Percentiles rank a stretch among this genome's conserved stretches.
Evolutionary conservation across 2,888 invertebrate genomes (phyloP).

Genomic region (Drosophila seclusa): DNA sequence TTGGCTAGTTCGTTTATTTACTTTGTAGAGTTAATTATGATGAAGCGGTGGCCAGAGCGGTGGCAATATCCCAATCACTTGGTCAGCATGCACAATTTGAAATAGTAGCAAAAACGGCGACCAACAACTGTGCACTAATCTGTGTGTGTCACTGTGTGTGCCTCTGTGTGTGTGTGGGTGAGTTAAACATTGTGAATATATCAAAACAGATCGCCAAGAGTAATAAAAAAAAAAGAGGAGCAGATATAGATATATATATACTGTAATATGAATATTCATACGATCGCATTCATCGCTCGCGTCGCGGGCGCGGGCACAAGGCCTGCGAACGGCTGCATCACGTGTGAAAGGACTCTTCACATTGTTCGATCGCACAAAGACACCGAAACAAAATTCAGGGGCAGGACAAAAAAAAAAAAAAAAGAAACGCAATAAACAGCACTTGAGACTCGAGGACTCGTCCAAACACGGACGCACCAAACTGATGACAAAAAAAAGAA

Average conservation of each 20-base stretch:
- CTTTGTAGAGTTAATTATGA: constrained; percentile 79
- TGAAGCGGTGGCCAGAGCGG: constrained; percentile 62
- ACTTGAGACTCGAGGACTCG: constrained; percentile 23
- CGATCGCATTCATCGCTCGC: constrained; percentile 47
- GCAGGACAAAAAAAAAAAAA: neutral
- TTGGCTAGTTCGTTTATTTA: constrained; percentile 72
- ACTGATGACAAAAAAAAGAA: constrained; percentile 12
- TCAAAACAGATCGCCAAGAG: constrained; percentile 33
- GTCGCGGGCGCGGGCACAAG: constrained; percentile 45
- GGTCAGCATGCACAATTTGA: constrained; percentile 10
- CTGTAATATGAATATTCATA: constrained; percentile 18
- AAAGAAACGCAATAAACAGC: constrained; percentile 3
- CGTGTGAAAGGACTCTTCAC: constrained; percentile 52
- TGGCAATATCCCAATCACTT: constrained; percentile 26
- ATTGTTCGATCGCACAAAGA: constrained; percentile 41
- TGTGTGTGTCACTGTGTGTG: neutral
- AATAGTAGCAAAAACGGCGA: neutral
- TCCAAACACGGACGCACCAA: constrained; percentile 3
- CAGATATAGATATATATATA: neutral
- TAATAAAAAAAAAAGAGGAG: constrained; percentile 3
- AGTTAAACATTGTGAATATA: constrained; percentile 41
- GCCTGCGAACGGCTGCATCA: constrained; percentile 62
- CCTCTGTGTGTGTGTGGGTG: neutral
- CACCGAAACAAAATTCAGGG: constrained; percentile 1
- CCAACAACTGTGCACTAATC: neutral